phyloP scores from a whole-genome alignment of 2,113 vertebrate genomes.

The Grantiella picta region DNA sequence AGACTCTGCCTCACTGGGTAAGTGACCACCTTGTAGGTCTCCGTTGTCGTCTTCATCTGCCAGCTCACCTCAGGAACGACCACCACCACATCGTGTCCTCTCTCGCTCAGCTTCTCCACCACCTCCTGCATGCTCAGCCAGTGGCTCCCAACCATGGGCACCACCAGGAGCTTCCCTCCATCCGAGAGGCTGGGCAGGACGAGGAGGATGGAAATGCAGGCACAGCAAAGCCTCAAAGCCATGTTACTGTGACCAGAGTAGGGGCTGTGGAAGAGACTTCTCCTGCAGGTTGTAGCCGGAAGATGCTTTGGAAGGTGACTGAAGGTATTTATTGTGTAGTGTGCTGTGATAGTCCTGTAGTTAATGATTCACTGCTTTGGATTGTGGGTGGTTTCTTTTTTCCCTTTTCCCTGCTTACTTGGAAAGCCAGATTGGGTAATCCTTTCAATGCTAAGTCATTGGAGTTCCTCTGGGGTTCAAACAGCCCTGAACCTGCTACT shows the following conservation, averaged over 20 bases:
- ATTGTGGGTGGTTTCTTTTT: not conserved
- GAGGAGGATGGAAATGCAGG: not conserved
- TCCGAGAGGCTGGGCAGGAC: not conserved
- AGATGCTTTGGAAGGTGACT: not conserved
- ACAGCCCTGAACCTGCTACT: rapidly evolving
- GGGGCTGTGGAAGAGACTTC: no score
- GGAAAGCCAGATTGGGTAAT: not conserved
- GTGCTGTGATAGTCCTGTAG: no score
- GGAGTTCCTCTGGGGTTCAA: not conserved
- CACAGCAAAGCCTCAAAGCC: not conserved
- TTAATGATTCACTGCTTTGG: not conserved
- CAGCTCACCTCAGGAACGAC: slow-evolving; percentile 76
- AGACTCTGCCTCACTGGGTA: slow-evolving; percentile 64
- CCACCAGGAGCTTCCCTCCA: slow-evolving; percentile 73
- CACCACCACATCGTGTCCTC: slow-evolving; percentile 77
- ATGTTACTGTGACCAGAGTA: not conserved
- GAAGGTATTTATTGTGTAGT: not conserved
- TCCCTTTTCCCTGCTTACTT: not conserved
- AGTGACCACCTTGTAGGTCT: slow-evolving; percentile 49
- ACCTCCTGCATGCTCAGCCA: slow-evolving; percentile 85
- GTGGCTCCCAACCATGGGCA: slow-evolving; percentile 84
- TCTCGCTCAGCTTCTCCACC: slow-evolving; percentile 72
- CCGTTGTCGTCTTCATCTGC: not conserved
- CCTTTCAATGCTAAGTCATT: not conserved
- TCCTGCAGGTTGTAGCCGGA: no score